Evolutionary conservation across 2,797 vertebrate genomes (phyloP).

Genomic region (Benthosema pterotum): DNA sequence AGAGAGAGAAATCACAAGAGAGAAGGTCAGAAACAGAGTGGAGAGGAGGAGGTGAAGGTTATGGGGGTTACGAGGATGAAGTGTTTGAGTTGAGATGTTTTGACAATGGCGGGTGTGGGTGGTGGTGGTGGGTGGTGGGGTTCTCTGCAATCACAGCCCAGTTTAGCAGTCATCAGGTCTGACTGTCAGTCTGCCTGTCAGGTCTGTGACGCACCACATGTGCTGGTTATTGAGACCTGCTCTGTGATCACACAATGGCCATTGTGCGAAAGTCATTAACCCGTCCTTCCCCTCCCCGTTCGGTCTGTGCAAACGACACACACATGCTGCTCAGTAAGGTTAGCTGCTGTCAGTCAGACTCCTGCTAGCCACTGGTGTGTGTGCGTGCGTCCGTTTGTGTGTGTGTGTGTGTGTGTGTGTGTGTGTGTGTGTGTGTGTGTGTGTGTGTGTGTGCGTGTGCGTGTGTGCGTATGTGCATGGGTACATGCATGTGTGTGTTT

Average conservation of each 20-base stretch:
- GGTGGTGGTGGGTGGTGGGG: slow-evolving; percentile 3
- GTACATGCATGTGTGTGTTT: too few species aligned
- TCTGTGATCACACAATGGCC: slow-evolving; percentile 30
- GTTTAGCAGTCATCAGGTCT: slow-evolving; percentile 20
- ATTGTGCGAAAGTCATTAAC: slow-evolving; percentile 35
- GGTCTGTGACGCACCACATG: slow-evolving; percentile 31
- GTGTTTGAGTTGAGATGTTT: slow-evolving; percentile 14
- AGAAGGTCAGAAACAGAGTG: slow-evolving; percentile 23
- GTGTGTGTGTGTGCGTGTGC: too few species aligned
- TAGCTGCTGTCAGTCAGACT: slow-evolving; percentile 42
- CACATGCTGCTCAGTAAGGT: slow-evolving; percentile 52
- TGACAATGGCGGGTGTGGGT: slow-evolving; percentile 28
- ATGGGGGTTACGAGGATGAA: slow-evolving; percentile 18
- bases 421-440: too few species aligned
- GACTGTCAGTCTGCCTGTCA: slow-evolving; percentile 44
- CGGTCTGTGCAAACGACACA: slow-evolving; percentile 27
- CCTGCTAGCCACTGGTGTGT: slow-evolving; percentile 12
- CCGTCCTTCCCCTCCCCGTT: slow-evolving; percentile 10
- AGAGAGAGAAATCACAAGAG: slow-evolving; percentile 22
- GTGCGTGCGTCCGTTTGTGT: too few species aligned
- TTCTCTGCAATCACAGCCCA: slow-evolving; percentile 2
- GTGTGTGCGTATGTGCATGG: not conserved
- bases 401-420: too few species aligned
- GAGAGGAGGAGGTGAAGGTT: slow-evolving; percentile 26
- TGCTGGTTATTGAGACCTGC: slow-evolving; percentile 40